Evolutionary conservation across 2,797 vertebrate genomes (phyloP).

Genomic region (Rhabdophis nuchalis): DNA sequence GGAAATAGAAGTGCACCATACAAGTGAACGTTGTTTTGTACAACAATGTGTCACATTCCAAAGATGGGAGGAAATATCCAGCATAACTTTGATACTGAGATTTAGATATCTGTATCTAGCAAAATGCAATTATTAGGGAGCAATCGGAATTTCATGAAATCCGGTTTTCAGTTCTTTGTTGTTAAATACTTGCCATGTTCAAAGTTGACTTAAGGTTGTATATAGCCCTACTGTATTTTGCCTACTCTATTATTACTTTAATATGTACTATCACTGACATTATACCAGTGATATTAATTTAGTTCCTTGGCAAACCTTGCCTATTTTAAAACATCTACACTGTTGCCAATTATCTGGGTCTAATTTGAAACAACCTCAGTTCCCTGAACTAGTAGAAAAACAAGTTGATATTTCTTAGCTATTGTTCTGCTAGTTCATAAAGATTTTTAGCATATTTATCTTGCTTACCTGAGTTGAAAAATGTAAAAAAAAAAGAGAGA

Average conservation of each 20-base stretch:
- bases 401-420: conserved; percentile 48
- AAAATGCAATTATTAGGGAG: not conserved
- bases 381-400: not conserved
- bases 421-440: conserved; percentile 29
- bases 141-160: not conserved
- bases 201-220: not conserved
- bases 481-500: conserved; percentile 11
- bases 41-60: not conserved
- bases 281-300: not conserved
- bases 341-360: conserved; percentile 28
- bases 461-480: conserved; percentile 36
- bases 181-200: not conserved
- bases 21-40: not conserved
- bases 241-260: not conserved
- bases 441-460: not conserved
- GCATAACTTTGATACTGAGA: not conserved
- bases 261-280: not conserved
- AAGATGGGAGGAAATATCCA: not conserved
- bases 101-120: not conserved
- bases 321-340: conserved; percentile 26
- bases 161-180: not conserved
- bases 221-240: not conserved
- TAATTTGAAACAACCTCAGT: not conserved
- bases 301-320: not conserved
- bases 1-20: not conserved